phyloP scores from a whole-genome alignment of 2,888 invertebrate genomes.

The Sesia bembeciformis region DNA sequence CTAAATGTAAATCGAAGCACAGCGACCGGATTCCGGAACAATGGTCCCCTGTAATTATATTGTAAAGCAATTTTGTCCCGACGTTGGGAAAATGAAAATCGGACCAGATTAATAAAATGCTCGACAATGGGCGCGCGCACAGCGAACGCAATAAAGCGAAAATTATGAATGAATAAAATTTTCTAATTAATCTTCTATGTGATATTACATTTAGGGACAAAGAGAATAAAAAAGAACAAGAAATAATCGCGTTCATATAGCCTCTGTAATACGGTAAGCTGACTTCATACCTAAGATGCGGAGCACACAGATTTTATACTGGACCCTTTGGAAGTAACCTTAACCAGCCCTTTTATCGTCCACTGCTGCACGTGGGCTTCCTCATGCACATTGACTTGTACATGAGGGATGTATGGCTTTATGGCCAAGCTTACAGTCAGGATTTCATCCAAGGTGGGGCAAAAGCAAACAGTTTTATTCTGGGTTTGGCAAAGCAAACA shows the following conservation, averaged over 20 bases:
- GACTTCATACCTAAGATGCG: too few relatives aligned
- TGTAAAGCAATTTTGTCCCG: conserved; percentile 59
- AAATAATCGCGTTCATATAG: background rate
- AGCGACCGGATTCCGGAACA: conserved; percentile 37
- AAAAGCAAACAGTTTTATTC: too few relatives aligned
- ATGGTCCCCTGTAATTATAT: conserved; percentile 59
- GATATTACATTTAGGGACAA: conserved; percentile 7
- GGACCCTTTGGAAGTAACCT: too few relatives aligned
- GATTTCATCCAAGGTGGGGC: too few relatives aligned
- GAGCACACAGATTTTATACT: too few relatives aligned
- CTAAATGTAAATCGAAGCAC: conserved; percentile 57
- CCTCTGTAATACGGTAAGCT: background rate
- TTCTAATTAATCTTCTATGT: conserved; percentile 21
- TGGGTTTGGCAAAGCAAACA: too few relatives aligned
- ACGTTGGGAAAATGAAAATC: conserved; percentile 41
- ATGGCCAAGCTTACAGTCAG: too few relatives aligned
- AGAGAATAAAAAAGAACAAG: background rate
- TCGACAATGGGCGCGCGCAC: conserved; percentile 23
- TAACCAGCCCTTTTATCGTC: too few relatives aligned
- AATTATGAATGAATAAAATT: conserved; percentile 38
- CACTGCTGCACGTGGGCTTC: too few relatives aligned
- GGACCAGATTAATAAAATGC: conserved; percentile 38
- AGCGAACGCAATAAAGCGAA: conserved; percentile 34
- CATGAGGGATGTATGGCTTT: too few relatives aligned
- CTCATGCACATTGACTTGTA: too few relatives aligned